These are phyloP conservation scores for Glaucidium brasilianum DNA, from an alignment of 2,113 vertebrate genomes.

Conservation along the genomic window DNA sequence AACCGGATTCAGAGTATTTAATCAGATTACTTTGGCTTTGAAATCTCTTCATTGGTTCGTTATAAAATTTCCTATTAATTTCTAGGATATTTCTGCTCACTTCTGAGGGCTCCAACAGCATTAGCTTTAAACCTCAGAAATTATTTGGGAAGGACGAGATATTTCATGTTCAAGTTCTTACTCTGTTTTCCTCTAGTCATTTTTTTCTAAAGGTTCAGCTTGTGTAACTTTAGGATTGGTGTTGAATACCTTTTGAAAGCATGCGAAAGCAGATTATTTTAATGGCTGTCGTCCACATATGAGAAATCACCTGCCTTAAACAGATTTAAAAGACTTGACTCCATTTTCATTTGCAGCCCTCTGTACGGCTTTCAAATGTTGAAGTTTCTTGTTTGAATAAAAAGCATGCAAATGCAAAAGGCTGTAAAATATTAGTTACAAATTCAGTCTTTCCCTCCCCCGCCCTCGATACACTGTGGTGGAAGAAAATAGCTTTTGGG, in stretches of 20 bases:
- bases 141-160: neutral
- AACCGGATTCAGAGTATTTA: slow-evolving; percentile 19
- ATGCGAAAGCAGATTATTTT: neutral
- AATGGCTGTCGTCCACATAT: neutral
- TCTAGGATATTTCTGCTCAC: neutral
- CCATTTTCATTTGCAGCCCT: neutral
- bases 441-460: neutral
- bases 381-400: neutral
- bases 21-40: slow-evolving; percentile 27
- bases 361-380: neutral
- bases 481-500: neutral
- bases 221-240: neutral
- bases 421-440: neutral
- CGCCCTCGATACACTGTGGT: neutral
- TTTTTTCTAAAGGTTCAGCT: neutral
- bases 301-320: neutral
- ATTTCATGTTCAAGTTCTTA: neutral
- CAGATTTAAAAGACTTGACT: neutral
- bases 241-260: neutral
- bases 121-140: neutral
- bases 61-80: slow-evolving; percentile 37
- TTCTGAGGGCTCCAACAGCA: neutral
- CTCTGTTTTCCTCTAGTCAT: neutral
- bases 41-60: slow-evolving; percentile 1
- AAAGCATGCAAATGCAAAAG: neutral